Conservation (phyloP, 2,113 vertebrate species). For the Chauna torquata region DNA sequence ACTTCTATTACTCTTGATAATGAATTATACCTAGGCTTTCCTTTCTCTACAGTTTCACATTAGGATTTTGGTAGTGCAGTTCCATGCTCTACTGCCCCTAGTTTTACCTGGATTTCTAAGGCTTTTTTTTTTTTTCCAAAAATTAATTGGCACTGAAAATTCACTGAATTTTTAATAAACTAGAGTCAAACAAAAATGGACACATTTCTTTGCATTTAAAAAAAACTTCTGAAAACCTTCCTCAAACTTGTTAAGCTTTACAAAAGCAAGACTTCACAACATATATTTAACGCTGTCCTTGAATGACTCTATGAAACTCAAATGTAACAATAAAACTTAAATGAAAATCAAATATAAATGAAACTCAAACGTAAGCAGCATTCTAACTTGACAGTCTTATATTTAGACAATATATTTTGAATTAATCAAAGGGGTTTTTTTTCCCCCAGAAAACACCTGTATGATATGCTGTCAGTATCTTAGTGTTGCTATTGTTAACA, state of each 20-base stretch:
- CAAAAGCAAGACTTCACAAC: background rate
- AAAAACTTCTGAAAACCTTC: background rate
- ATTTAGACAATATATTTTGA: background rate
- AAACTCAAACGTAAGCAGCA: background rate
- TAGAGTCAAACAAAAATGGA: background rate
- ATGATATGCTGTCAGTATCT: background rate
- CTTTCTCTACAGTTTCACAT: background rate
- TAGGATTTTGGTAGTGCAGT: background rate
- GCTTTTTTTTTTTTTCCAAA: background rate
- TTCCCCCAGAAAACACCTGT: background rate
- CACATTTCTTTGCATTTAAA: background rate
- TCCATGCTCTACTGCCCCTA: background rate
- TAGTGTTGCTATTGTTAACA: background rate
- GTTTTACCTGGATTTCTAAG: background rate
- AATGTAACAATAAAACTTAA: background rate
- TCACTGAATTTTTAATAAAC: background rate
- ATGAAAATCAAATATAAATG: background rate
- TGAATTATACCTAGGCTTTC: background rate
- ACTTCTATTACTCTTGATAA: background rate
- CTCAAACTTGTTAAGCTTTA: background rate
- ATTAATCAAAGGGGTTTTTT: background rate
- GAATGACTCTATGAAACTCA: background rate
- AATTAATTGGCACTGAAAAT: background rate
- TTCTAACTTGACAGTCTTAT: background rate
- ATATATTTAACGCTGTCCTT: background rate